Conservation (phyloP, 2,888 invertebrate genomes). For the Noctua janthina region DNA sequence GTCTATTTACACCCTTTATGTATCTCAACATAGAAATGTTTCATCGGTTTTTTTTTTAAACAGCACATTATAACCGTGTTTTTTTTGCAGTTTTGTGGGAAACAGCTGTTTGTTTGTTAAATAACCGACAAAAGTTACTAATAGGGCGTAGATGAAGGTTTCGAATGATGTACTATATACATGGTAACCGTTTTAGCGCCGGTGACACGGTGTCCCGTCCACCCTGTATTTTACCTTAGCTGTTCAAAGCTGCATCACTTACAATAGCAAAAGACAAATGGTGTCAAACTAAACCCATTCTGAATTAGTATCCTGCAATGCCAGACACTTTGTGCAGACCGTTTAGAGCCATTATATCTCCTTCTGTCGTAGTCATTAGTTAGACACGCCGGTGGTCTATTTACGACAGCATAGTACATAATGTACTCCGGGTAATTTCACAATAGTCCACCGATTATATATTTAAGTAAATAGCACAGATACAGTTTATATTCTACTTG, state of each 20-base stretch:
- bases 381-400: conserved; percentile 60
- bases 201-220: too few species aligned
- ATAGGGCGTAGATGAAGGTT: too few species aligned
- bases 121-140: too few species aligned
- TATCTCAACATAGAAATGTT: too few species aligned
- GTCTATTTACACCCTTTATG: too few species aligned
- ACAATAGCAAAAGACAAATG: conserved; percentile 22
- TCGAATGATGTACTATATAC: too few species aligned
- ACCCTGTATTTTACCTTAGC: too few species aligned
- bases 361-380: conserved; percentile 42
- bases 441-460: conserved; percentile 65
- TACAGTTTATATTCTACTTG: conserved; percentile 63
- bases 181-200: too few species aligned
- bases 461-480: conserved; percentile 68
- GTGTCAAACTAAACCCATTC: conserved; percentile 6
- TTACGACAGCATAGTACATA: conserved; percentile 43
- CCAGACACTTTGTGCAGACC: background rate
- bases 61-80: too few species aligned
- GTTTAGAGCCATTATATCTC: conserved; percentile 25
- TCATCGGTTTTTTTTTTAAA: too few species aligned
- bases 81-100: too few species aligned
- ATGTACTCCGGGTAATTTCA: conserved; percentile 60
- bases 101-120: too few species aligned
- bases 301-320: background rate
- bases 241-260: background rate